Evolutionary conservation across 2,797 vertebrate genomes (phyloP).

Genomic region (Tragelaphus eurycerus): DNA sequence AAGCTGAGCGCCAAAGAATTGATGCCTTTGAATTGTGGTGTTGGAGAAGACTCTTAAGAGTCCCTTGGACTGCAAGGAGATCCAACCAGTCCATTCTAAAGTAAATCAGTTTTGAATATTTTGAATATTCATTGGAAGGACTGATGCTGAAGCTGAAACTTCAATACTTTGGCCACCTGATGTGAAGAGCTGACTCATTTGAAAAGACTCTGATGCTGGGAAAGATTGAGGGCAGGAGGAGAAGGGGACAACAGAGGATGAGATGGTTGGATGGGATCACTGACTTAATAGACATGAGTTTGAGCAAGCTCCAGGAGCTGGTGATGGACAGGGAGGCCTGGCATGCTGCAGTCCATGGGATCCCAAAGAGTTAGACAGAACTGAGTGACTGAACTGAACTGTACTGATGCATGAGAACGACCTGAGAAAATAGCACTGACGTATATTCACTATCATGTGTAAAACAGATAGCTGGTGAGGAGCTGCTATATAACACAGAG

Average conservation of each 20-base stretch:
- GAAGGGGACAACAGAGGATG: neutral
- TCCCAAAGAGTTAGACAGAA: neutral
- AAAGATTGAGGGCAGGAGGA: neutral
- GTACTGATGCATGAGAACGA: neutral
- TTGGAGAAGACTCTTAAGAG: neutral
- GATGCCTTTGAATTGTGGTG: neutral
- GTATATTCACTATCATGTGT: neutral
- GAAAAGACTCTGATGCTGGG: neutral
- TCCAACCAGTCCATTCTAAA: neutral
- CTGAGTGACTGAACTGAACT: neutral
- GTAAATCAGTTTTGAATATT: neutral
- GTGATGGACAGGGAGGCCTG: neutral
- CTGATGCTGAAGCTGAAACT: neutral
- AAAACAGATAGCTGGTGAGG: neutral
- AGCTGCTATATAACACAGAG: neutral
- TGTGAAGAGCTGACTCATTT: neutral
- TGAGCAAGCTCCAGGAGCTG: neutral
- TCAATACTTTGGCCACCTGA: neutral
- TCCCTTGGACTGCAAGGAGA: neutral
- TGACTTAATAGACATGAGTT: neutral
- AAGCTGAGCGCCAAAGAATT: fast-evolving
- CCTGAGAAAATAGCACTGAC: neutral
- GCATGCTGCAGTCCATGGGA: neutral
- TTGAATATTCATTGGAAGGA: neutral
- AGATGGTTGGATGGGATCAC: neutral